Evolutionary conservation across 2,888 invertebrate genomes (phyloP).

Genomic region (Zelleria hepariella): DNA sequence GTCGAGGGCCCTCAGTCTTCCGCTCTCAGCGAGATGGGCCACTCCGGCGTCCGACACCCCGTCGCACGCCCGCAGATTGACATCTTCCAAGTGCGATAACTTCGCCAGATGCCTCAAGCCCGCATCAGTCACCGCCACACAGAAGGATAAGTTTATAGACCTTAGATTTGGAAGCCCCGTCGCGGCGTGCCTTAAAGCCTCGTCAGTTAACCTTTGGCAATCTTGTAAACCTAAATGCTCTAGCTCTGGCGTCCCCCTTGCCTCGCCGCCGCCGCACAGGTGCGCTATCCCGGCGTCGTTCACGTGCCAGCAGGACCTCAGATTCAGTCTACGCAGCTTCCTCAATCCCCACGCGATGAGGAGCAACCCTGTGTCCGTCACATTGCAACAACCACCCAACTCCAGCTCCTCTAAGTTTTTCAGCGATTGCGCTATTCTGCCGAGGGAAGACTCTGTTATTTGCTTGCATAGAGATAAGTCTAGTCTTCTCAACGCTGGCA

Average conservation of each 20-base stretch:
- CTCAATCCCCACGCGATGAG: constrained; percentile 90
- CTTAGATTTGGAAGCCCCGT: constrained; percentile 85
- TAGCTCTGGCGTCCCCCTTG: constrained; percentile 85
- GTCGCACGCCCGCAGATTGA: constrained; percentile 93
- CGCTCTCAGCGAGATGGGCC: constrained; percentile 92
- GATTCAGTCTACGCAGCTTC: constrained; percentile 85
- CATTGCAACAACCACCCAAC: constrained; percentile 91
- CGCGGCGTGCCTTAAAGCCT: constrained; percentile 88
- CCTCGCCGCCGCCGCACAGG: constrained; percentile 81
- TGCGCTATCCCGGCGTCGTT: constrained; percentile 93
- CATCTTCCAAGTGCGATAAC: constrained; percentile 85
- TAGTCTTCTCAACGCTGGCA: constrained; percentile 82
- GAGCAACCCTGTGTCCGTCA: constrained; percentile 89
- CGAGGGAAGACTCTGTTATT: constrained; percentile 91
- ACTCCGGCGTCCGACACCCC: constrained; percentile 94
- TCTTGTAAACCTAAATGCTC: constrained; percentile 93
- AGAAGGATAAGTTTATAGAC: constrained; percentile 93
- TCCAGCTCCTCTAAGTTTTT: constrained; percentile 90
- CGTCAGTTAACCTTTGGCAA: constrained; percentile 94
- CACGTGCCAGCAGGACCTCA: constrained; percentile 93
- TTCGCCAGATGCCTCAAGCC: constrained; percentile 90
- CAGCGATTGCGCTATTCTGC: constrained; percentile 86
- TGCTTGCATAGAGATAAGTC: constrained; percentile 95
- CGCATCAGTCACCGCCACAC: constrained; percentile 94
- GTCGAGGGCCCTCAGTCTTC: constrained; percentile 85